phyloP scores from a whole-genome alignment of 1,140 invertebrate species.

The Zaprionus camerounensis region DNA sequence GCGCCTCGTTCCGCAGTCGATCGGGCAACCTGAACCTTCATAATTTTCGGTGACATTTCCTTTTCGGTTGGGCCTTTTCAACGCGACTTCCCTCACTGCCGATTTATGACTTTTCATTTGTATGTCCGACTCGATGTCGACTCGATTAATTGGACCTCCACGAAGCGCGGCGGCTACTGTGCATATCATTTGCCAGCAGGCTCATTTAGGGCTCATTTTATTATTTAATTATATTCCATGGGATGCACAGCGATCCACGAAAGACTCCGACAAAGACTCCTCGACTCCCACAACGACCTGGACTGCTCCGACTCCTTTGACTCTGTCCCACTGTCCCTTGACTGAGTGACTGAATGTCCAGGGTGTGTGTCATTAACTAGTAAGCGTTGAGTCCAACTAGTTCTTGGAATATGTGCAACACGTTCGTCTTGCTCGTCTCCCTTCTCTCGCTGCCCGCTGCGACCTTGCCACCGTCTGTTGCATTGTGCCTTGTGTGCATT shows the following conservation, averaged over 20 bases:
- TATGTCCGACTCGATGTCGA: constrained; percentile 74
- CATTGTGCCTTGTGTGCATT: constrained; percentile 33
- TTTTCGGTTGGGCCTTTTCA: constrained; percentile 51
- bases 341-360: constrained; percentile 11
- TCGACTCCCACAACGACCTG: neutral
- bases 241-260: neutral
- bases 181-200: constrained; percentile 64
- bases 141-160: constrained; percentile 80
- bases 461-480: constrained; percentile 70
- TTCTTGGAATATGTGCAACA: constrained; percentile 57
- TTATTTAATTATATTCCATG: constrained; percentile 52
- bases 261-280: neutral
- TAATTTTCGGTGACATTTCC: constrained; percentile 83
- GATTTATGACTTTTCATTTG: constrained; percentile 80
- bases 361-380: constrained; percentile 34
- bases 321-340: neutral
- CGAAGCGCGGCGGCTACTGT: constrained; percentile 68
- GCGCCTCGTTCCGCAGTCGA: constrained; percentile 19
- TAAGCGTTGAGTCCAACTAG: constrained; percentile 7
- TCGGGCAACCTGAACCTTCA: constrained; percentile 62
- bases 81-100: constrained; percentile 44
- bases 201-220: constrained; percentile 56
- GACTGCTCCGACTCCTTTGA: constrained; percentile 4
- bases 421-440: neutral
- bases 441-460: constrained; percentile 15